Conservation (phyloP, 37 sponge, comb jelly and placozoan genomes). For the Bolinopsis microptera region DNA sequence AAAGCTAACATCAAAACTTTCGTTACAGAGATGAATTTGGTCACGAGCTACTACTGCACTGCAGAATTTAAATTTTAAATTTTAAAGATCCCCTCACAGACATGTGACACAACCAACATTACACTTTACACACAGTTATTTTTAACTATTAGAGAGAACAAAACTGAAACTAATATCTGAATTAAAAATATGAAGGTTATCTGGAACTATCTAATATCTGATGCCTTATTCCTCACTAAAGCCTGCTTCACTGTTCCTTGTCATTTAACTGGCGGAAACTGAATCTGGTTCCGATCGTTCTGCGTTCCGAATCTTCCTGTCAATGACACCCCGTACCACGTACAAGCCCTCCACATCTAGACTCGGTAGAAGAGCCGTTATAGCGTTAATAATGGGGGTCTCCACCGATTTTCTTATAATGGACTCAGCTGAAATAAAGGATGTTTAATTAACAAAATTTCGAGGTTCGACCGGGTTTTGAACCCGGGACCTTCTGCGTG, state of each 20-base stretch:
- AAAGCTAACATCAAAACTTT: no score
- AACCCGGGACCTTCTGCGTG: constrained; percentile 68
- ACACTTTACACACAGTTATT: no score
- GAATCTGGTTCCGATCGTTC: background rate
- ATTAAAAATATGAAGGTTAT: no score
- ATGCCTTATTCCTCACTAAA: background rate
- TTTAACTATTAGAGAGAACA: no score
- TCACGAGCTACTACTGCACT: no score
- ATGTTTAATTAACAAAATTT: background rate
- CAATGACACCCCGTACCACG: constrained; percentile 16
- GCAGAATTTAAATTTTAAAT: no score
- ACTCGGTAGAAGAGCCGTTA: constrained; percentile 26
- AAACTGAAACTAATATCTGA: no score
- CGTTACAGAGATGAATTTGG: no score
- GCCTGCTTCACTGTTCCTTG: background rate
- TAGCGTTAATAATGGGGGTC: constrained; percentile 51
- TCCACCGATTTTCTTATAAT: constrained; percentile 59
- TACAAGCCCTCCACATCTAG: constrained; percentile 57
- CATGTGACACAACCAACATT: no score
- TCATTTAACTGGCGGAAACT: background rate
- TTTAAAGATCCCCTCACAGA: no score
- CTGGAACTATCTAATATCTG: background rate
- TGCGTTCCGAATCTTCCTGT: background rate
- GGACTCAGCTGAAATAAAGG: constrained; percentile 55
- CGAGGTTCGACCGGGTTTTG: constrained; percentile 67